A percentile compares a stretch with the other conserved stretches of the same genome.
Evolutionary conservation across 2,113 vertebrate species (phyloP).

Genomic region (western clawed frog (Xenopus tropicalis)): UCB_Xtro_10.0 CM004446.2:86889501-86890000

Average conservation of each 20-base stretch:
- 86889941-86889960: slow-evolving; percentile 7
- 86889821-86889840: slow-evolving; percentile 31
- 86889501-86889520: too few species aligned
- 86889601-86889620: too few species aligned
- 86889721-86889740: not conserved
- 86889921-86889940: slow-evolving; percentile 37
- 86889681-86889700: slow-evolving; percentile 22
- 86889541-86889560: too few species aligned
- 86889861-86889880: slow-evolving; percentile 35
- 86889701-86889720: slow-evolving; percentile 23
- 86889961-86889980: slow-evolving; percentile 32
- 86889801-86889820: slow-evolving; percentile 24
- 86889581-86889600: too few species aligned
- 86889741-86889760: slow-evolving; percentile 25
- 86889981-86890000: slow-evolving; percentile 46
- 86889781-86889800: slow-evolving; percentile 1
- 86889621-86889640: not conserved
- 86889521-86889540: too few species aligned
- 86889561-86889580: too few species aligned
- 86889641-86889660: not conserved
- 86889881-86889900: slow-evolving; percentile 34
- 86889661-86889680: not conserved
- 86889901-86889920: slow-evolving; percentile 13
- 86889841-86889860: slow-evolving; percentile 13
- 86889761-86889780: slow-evolving; percentile 32